These are phyloP conservation scores for Pipa parva DNA, from an alignment of 2,113 vertebrate species.

Conservation along the genomic window DNA sequence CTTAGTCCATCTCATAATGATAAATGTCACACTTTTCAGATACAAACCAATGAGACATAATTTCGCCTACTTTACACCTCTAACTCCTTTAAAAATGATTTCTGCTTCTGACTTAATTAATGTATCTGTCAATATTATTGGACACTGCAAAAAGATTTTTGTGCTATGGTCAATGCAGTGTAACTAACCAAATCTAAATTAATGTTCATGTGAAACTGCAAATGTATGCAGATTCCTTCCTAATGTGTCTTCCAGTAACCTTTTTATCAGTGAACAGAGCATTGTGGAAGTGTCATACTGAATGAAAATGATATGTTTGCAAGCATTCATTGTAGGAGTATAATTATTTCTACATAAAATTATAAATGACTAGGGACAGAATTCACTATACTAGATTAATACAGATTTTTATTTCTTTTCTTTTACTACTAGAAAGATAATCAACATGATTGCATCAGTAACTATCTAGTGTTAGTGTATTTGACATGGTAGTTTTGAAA, in stretches of 20 bases:
- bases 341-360: conserved; percentile 29
- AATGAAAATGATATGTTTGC: conserved; percentile 38
- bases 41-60: not conserved
- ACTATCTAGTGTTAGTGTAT: too few relatives aligned
- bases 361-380: conserved; percentile 27
- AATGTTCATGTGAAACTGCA: conserved; percentile 30
- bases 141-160: not conserved
- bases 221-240: conserved; percentile 32
- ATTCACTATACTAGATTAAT: conserved; percentile 25
- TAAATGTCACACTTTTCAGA: not conserved
- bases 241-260: conserved; percentile 39
- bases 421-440: not conserved
- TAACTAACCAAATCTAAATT: conserved; percentile 11
- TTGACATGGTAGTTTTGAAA: too few relatives aligned
- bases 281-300: conserved; percentile 33
- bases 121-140: conserved; percentile 17
- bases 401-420: conserved; percentile 3
- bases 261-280: conserved; percentile 30
- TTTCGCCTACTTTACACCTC: not conserved
- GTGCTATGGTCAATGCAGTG: not conserved
- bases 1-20: too few relatives aligned
- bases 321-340: conserved; percentile 24
- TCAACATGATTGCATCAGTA: not conserved
- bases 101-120: conserved; percentile 14
- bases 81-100: conserved; percentile 6